Percentiles rank a stretch among this genome's conserved stretches.
These are phyloP conservation scores for Streblospio benedicti DNA, from an alignment of 1,140 invertebrate genomes.

Conservation along the genomic window DNA sequence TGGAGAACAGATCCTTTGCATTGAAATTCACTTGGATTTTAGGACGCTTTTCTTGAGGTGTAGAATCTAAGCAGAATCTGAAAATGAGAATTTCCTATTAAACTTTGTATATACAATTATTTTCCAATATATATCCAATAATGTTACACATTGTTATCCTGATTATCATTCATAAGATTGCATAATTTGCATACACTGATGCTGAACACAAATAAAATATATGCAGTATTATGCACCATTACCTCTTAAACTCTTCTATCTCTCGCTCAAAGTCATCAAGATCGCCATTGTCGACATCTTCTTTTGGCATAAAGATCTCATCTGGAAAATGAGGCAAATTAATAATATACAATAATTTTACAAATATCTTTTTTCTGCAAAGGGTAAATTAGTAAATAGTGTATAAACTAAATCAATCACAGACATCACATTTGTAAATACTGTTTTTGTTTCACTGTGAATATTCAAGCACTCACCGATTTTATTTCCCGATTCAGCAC, in stretches of 20 bases:
- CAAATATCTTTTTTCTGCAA: not conserved
- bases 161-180: too few relatives aligned
- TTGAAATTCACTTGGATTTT: conserved; percentile 60
- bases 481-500: too few relatives aligned
- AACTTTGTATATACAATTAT: too few relatives aligned
- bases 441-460: too few relatives aligned
- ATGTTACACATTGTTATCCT: too few relatives aligned
- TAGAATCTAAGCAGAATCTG: conserved; percentile 62
- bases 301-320: conserved; percentile 67
- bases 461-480: too few relatives aligned
- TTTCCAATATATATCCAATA: not conserved
- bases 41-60: conserved; percentile 59
- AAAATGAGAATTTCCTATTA: conserved; percentile 9
- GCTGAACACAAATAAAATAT: too few relatives aligned
- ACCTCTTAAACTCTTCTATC: conserved; percentile 67
- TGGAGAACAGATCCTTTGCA: conserved; percentile 62
- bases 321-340: conserved; percentile 50
- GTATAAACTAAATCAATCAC: not conserved
- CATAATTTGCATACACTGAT: too few relatives aligned
- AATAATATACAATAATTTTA: not conserved
- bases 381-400: not conserved
- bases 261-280: conserved; percentile 67
- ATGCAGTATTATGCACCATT: too few relatives aligned
- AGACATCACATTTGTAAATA: too few relatives aligned
- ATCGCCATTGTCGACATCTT: conserved; percentile 65